phyloP scores from a whole-genome alignment of 2,888 invertebrate species.

The Pristionchus arcanus region DNA sequence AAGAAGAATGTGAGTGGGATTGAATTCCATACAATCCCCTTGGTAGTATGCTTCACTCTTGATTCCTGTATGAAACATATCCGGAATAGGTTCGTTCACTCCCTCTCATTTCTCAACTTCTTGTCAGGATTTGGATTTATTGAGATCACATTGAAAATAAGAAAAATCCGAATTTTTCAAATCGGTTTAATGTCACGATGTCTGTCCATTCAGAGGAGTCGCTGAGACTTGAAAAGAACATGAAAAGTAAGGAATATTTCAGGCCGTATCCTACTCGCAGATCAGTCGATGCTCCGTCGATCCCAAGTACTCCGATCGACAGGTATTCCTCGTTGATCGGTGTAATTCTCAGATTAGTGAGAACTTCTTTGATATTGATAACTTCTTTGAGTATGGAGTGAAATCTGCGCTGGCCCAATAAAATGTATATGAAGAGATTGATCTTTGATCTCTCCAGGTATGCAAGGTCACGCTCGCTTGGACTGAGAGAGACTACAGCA shows the following conservation, averaged over 20 bases:
- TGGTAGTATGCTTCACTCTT: too few relatives aligned
- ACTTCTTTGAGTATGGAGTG: background rate
- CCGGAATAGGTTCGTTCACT: too few relatives aligned
- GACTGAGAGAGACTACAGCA: constrained; percentile 39
- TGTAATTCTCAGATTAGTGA: background rate
- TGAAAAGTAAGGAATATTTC: background rate
- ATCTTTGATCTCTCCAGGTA: constrained; percentile 44
- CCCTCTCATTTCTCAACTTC: too few relatives aligned
- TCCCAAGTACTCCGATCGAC: constrained; percentile 49
- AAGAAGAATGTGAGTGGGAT: constrained; percentile 8
- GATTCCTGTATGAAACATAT: too few relatives aligned
- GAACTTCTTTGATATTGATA: too few relatives aligned
- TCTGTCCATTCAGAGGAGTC: too few relatives aligned
- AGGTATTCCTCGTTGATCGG: background rate
- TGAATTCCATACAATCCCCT: too few relatives aligned
- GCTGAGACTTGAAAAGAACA: too few relatives aligned
- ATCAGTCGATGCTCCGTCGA: constrained; percentile 46
- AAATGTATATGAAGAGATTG: background rate
- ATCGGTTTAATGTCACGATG: too few relatives aligned
- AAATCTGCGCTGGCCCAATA: background rate
- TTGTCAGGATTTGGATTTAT: too few relatives aligned
- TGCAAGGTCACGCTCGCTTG: constrained; percentile 50
- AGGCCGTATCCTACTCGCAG: constrained; percentile 22
- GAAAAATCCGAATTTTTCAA: too few relatives aligned
- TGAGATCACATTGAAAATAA: too few relatives aligned